Evolutionary conservation across 2,797 vertebrate genomes (phyloP), one percentile per base, ranked within the genome.

Genomic region (Setipinna tenuifilis): DNA sequence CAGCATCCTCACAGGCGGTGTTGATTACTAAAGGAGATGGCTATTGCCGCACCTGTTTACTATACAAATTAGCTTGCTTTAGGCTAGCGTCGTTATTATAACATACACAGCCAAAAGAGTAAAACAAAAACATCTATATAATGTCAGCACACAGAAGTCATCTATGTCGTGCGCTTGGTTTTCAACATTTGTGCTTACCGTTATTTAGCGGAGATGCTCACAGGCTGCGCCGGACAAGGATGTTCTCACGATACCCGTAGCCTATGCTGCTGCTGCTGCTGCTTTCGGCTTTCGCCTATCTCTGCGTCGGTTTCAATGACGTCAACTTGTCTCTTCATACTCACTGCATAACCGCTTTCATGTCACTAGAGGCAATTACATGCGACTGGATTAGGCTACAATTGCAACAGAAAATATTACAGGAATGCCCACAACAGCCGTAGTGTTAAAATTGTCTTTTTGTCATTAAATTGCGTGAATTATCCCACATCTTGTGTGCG

Each of bases 261-360:
- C 89, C 41, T 83, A 41, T 44, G 68, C 80, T 83, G 78, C 81
- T 86, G 82, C 81, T 86, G 82, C 86, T 86, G 85, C 87, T 88
- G 87, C 71, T 88, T 31, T 31, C 68, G 0, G 82, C 88, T 86
- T 86, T 82, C 83, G 62, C 85, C 89, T 90, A 86, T 85, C 91
- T 87, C 94, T 94, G 94, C 93, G 94, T 94, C 94, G 93, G 90
- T 90, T 61, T 84, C 88, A 92, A 89, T 96, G 95, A 96, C 96
- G 95, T 96, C 95, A 95, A 81, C 88, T 87, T 91, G 89, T 90
- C 89, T 81, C 81, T 85, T 75, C 68, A 62, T 62, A 85, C 85
- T 81, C 84, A 91, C 92, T 90, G 91, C 93, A 92, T 89, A 88
- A 87, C 86, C 80, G 85, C 85, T 86, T 87, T 89, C 88, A 48